Percentiles rank a stretch among this genome's conserved stretches.
phyloP scores from a whole-genome alignment of 37 sponge, comb jelly and placozoan species.

The Aplysina aerophoba region DNA sequence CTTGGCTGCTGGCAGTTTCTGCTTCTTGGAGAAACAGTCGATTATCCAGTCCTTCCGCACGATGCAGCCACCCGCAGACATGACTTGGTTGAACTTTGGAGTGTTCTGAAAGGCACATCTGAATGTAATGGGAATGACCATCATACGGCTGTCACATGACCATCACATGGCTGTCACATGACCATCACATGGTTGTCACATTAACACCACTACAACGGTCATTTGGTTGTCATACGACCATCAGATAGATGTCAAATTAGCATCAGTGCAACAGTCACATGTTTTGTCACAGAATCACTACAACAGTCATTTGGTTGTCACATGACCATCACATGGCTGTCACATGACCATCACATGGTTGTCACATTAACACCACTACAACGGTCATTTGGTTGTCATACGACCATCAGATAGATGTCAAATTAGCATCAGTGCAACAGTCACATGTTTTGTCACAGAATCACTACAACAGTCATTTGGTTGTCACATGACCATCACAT shows the following conservation, averaged over 20 bases:
- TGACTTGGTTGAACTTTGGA: conserved; percentile 93
- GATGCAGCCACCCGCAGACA: conserved; percentile 56
- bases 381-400: no score
- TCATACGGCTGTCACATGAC: background rate
- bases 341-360: background rate
- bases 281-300: no score
- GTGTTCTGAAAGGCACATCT: conserved; percentile 95
- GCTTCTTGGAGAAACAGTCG: conserved; percentile 61
- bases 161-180: background rate
- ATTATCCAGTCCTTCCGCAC: conserved; percentile 81
- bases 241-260: no score
- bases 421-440: no score
- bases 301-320: background rate
- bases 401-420: background rate
- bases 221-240: no score
- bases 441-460: no score
- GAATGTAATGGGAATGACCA: background rate
- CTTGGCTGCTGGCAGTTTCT: conserved; percentile 64
- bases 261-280: no score
- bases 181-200: background rate
- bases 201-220: no score
- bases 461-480: no score
- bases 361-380: background rate
- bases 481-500: background rate
- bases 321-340: background rate